Evolutionary conservation across 2,113 vertebrate species (phyloP).

Genomic region (Ameiurus melas): DNA sequence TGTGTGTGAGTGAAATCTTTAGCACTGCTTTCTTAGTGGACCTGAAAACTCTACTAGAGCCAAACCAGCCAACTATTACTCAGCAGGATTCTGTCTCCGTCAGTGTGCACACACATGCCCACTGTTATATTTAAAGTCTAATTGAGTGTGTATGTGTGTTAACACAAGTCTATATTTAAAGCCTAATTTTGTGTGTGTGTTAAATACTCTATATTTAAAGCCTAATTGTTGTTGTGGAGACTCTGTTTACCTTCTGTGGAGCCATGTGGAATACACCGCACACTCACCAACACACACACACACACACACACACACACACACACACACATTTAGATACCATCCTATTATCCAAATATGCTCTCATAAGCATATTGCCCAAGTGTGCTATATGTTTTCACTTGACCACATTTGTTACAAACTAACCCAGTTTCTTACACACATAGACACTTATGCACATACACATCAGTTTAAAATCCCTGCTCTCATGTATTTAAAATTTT

Average conservation of each 20-base stretch:
- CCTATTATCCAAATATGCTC: slow-evolving; percentile 44
- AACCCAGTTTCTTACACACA: slow-evolving; percentile 34
- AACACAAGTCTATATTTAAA: slow-evolving; percentile 39
- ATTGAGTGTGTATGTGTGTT: slow-evolving; percentile 47
- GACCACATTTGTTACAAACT: slow-evolving; percentile 44
- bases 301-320: slow-evolving; percentile 15
- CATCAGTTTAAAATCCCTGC: slow-evolving; percentile 57
- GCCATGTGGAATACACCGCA: slow-evolving; percentile 27
- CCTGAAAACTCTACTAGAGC: slow-evolving; percentile 28
- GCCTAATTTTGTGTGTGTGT: slow-evolving; percentile 41
- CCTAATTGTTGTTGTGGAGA: slow-evolving; percentile 62
- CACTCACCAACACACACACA: slow-evolving; percentile 18
- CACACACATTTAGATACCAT: slow-evolving; percentile 36
- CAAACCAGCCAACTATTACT: slow-evolving; percentile 48
- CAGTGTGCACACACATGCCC: slow-evolving; percentile 33
- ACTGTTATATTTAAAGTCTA: slow-evolving; percentile 47
- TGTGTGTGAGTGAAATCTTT: slow-evolving; percentile 22
- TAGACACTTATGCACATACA: slow-evolving; percentile 40
- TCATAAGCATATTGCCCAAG: slow-evolving; percentile 35
- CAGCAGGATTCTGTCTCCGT: slow-evolving; percentile 39
- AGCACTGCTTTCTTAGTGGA: slow-evolving; percentile 31
- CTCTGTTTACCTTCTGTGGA: slow-evolving; percentile 56
- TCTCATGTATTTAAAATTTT: slow-evolving; percentile 73
- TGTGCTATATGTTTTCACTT: slow-evolving; percentile 48
- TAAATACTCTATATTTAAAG: slow-evolving; percentile 61